Conservation (phyloP, 2,888 invertebrate genomes). For the Eupithecia dodoneata region DNA sequence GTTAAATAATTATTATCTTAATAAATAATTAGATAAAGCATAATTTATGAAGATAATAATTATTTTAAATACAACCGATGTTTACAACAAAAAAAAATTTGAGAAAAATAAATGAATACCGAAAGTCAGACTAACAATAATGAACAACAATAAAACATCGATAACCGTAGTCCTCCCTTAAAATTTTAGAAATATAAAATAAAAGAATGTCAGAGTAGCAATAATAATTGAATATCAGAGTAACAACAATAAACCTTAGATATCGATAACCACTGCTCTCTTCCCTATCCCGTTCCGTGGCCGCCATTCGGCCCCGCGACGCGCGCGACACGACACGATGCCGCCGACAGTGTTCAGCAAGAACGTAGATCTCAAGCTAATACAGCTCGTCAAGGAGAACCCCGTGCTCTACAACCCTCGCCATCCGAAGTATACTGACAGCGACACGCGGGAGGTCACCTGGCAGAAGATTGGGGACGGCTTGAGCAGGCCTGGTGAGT, state of each 20-base stretch:
- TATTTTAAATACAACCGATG: too few species aligned
- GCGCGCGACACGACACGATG: constrained; percentile 53
- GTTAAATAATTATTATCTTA: background rate
- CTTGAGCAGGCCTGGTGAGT: constrained; percentile 69
- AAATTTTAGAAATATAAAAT: background rate
- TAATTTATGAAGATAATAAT: too few species aligned
- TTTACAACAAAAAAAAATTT: background rate
- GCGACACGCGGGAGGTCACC: constrained; percentile 67
- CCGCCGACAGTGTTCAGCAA: constrained; percentile 66
- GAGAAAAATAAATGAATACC: background rate
- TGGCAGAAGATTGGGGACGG: constrained; percentile 77
- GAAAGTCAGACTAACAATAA: too few species aligned
- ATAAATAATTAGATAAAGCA: too few species aligned
- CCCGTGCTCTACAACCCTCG: constrained; percentile 65
- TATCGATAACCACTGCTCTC: constrained; percentile 24
- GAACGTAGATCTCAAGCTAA: constrained; percentile 62
- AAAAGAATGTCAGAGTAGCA: background rate
- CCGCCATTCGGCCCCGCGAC: constrained; percentile 40
- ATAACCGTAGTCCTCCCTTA: too few species aligned
- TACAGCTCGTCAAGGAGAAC: constrained; percentile 67
- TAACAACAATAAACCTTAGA: background rate
- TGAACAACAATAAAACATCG: too few species aligned
- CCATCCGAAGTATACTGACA: constrained; percentile 68
- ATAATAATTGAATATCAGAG: too few species aligned
- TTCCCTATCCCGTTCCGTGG: constrained; percentile 43